phyloP scores from a whole-genome alignment of 2,113 vertebrate species.

The Oceanites oceanicus region DNA sequence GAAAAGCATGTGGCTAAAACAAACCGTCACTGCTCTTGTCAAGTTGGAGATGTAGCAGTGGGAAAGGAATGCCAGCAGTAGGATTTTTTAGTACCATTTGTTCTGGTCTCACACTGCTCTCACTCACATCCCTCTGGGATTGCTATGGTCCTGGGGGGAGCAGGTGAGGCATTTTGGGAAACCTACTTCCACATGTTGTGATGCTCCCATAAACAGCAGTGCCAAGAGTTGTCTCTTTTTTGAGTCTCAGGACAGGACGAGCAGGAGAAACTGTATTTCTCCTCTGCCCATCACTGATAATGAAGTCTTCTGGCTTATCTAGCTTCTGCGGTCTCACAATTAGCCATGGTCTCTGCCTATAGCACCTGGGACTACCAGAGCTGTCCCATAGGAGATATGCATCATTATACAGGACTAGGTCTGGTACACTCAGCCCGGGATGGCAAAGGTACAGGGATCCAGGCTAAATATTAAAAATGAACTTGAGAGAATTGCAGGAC shows the following conservation, averaged over 20 bases:
- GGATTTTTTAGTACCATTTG: not conserved
- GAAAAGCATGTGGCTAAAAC: not conserved
- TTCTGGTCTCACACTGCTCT: not conserved
- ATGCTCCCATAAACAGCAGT: not conserved
- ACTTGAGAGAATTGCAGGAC: not conserved
- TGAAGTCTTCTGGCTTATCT: not conserved
- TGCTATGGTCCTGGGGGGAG: not conserved
- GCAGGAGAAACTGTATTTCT: not conserved
- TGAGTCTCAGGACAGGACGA: conserved; percentile 20
- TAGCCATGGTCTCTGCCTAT: not conserved
- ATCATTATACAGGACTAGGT: not conserved
- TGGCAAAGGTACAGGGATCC: not conserved
- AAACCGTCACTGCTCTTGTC: not conserved
- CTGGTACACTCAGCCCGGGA: not conserved
- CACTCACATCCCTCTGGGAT: not conserved
- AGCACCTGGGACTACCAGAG: not conserved
- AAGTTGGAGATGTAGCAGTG: not conserved
- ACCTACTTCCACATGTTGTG: not conserved
- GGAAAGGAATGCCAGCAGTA: not conserved
- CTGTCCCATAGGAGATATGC: not conserved
- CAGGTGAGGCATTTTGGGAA: conserved; percentile 15
- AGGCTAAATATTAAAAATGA: not conserved
- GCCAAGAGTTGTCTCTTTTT: not conserved
- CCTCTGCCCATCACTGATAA: not conserved
- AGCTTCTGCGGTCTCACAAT: not conserved